Evolutionary conservation across 2,797 vertebrate species (phyloP), one percentile per base, ranked within the genome.

Genomic region (Aselliscus stoliczkanus): DNA sequence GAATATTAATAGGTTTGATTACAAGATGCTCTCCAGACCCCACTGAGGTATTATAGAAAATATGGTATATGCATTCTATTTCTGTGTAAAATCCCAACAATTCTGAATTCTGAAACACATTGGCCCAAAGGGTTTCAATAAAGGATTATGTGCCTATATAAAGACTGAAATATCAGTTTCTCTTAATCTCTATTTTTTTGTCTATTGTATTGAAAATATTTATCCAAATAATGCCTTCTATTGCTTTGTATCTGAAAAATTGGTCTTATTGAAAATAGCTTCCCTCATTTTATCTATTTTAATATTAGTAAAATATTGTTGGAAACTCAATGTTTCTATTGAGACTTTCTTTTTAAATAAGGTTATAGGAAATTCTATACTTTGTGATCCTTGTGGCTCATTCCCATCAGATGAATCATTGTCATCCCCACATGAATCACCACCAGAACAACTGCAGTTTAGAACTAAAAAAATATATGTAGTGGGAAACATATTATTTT

Each of bases 371-470:
- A 92, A 90, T 87, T 81, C 77, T 70, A 42, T 75, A 89, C 86
- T 95, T 89, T 95, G 39, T 37, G 60, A 93, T 95, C 44, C 64
- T 86, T 37, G 75, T 96, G 92, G 89, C 85, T 97, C 82, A 89
- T 67, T 93, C 87, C 75, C 88, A 89, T 81, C 79, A 89, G 83
- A 96, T 97, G 96, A 97, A 93, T 97, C 96, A 96, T 77, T 21
- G 64, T 96, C 93, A 96, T 88, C 34, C 65, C 91, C 83, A 69
- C 34, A 93, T 97, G 96, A 97, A 67, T 97, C 96, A 97, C 89
- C 83, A 82, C 42, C 82, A 90, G 90, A 88, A 96, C n/a, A 88
- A 96, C n/a, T 82, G 23, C 95, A 97, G 77, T 85, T 95, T 3
- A 96, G 79, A 93, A 81, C 58, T 83, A 73, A 96, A 96, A 94